A percentile compares a stretch with the other conserved stretches of the same genome.
Evolutionary conservation across 2,113 vertebrate genomes (phyloP).

Genomic region (Ictalurus punctatus): DNA sequence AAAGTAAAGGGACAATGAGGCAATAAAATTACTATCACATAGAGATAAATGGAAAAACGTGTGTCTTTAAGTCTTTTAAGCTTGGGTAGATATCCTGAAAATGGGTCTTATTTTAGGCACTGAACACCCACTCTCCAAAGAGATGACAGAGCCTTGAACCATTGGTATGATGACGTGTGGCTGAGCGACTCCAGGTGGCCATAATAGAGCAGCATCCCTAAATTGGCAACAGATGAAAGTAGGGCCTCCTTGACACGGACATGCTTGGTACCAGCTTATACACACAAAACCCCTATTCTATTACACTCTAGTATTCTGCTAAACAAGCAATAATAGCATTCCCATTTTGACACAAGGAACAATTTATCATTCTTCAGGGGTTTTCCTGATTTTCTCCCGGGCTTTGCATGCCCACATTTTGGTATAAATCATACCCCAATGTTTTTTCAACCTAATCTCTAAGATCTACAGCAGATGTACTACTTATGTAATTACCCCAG

Average conservation of each 20-base stretch:
- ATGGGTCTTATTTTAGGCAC: conserved; percentile 24
- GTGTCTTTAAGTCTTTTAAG: not conserved
- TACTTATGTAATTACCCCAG: not conserved
- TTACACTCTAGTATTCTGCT: not conserved
- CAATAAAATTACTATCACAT: conserved; percentile 20
- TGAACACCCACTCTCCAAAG: not conserved
- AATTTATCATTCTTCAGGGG: not conserved
- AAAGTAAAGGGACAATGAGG: conserved; percentile 35
- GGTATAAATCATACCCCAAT: not conserved
- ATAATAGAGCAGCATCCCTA: conserved; percentile 26
- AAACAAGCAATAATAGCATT: not conserved
- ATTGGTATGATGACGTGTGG: conserved; percentile 15
- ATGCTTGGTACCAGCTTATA: conserved; percentile 15
- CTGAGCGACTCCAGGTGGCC: conserved; percentile 27
- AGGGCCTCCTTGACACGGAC: conserved; percentile 14
- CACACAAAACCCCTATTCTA: not conserved
- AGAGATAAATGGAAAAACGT: conserved; percentile 13
- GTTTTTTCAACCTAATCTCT: not conserved
- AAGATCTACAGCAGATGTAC: not conserved
- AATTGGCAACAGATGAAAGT: conserved; percentile 29
- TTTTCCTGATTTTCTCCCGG: not conserved
- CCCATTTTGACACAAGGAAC: not conserved
- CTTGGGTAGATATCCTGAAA: conserved; percentile 11
- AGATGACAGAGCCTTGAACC: conserved; percentile 10
- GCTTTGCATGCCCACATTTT: not conserved